Percentiles rank a stretch among this genome's conserved stretches.
Evolutionary conservation across 1,140 invertebrate genomes (phyloP).

Genomic region (Hylaeus anthracinus): DNA sequence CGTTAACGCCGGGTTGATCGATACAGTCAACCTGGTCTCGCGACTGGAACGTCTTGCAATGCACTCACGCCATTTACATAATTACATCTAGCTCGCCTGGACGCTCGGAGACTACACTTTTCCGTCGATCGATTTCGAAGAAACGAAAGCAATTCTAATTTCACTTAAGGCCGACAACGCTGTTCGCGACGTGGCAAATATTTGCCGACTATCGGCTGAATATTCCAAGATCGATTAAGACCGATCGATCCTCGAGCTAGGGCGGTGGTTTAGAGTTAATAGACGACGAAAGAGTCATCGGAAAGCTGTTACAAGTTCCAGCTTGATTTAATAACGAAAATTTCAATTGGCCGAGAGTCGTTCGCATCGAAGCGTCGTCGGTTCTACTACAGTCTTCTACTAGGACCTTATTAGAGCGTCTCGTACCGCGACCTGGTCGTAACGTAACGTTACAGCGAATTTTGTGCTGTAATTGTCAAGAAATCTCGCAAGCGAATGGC

Average conservation of each 20-base stretch:
- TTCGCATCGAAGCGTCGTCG: too few relatives aligned
- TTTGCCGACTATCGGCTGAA: not conserved
- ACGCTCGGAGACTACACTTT: not conserved
- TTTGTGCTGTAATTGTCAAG: not conserved
- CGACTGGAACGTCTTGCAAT: not conserved
- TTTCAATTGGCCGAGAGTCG: too few relatives aligned
- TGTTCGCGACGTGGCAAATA: not conserved
- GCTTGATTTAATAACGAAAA: too few relatives aligned
- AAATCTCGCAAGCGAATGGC: not conserved
- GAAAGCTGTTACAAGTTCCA: too few relatives aligned
- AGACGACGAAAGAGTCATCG: too few relatives aligned
- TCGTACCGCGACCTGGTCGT: too few relatives aligned
- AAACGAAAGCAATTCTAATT: conserved; percentile 6
- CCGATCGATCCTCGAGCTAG: not conserved
- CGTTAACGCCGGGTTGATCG: not conserved
- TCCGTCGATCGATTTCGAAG: conserved; percentile 1
- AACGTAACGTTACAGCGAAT: not conserved
- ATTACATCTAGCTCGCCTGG: conserved; percentile 5
- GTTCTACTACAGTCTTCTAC: too few relatives aligned
- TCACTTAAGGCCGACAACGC: not conserved
- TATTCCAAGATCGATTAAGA: not conserved
- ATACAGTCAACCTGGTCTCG: conserved; percentile 4
- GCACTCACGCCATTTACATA: conserved; percentile 9
- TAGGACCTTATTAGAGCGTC: too few relatives aligned
- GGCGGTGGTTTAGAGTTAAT: too few relatives aligned